Percentiles rank a stretch among this genome's conserved stretches.
These are phyloP conservation scores for Oreortyx pictus DNA, from an alignment of 2,797 vertebrate species.

Conservation along the genomic window DNA sequence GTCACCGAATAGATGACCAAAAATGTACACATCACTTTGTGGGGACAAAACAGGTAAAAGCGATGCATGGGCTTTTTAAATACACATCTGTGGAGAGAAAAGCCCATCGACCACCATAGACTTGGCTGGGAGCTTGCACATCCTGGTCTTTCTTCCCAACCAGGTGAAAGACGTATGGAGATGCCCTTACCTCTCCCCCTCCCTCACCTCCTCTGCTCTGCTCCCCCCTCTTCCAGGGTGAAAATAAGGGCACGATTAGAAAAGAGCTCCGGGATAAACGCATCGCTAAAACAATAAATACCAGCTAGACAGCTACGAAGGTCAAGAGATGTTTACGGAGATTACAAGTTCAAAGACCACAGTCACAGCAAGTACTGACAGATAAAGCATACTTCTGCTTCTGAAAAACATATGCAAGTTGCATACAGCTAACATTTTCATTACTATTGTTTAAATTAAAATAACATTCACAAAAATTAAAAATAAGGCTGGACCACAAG, in stretches of 20 bases:
- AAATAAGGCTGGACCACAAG: neutral
- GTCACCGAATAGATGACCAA: neutral
- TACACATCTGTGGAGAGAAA: neutral
- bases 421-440: neutral
- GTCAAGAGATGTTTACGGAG: slow-evolving; percentile 63
- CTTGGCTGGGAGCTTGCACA: rapidly evolving
- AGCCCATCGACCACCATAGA: neutral
- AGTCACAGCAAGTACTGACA: neutral
- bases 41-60: neutral
- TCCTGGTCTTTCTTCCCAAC: neutral
- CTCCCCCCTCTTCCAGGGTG: neutral
- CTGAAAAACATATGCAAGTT: neutral
- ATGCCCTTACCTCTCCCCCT: neutral
- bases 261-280: slow-evolving; percentile 33
- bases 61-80: neutral
- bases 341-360: slow-evolving; percentile 55
- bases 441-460: neutral
- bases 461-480: neutral
- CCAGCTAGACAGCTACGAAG: slow-evolving; percentile 13
- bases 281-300: slow-evolving; percentile 60
- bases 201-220: neutral
- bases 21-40: rapidly evolving
- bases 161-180: neutral
- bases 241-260: slow-evolving; percentile 40
- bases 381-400: neutral